Percentiles rank a stretch among this genome's conserved stretches.
Conservation (phyloP, 1,140 invertebrate species). For the Drosophila lacertosa region DNA sequence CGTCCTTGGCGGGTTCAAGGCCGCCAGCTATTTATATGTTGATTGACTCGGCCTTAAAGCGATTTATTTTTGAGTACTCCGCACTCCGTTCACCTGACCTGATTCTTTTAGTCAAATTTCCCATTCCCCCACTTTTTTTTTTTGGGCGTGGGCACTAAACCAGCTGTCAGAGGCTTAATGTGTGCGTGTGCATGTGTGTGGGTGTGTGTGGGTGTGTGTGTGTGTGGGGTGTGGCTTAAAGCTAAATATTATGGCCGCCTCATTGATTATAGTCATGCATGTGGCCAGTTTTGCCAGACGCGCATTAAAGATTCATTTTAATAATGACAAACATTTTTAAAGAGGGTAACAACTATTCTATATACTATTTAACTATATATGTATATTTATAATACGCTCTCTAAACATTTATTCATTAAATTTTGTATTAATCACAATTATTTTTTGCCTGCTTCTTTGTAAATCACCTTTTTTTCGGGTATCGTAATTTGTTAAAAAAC, state of each 20-base stretch:
- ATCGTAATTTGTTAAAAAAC: neutral
- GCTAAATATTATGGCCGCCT: constrained; percentile 32
- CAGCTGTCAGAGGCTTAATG: constrained; percentile 20
- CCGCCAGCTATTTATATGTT: constrained; percentile 44
- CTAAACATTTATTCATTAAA: constrained; percentile 1
- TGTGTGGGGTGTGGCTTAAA: constrained; percentile 12
- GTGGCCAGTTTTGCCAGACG: constrained; percentile 12
- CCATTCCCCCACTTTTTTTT: neutral
- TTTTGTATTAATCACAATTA: neutral
- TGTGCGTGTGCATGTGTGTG: neutral
- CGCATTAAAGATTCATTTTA: constrained; percentile 5
- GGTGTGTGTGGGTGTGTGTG: constrained; percentile 4
- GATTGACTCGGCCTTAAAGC: constrained; percentile 55
- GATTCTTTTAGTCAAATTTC: neutral
- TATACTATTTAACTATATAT: too few species aligned
- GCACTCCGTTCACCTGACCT: constrained; percentile 2
- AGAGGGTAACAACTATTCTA: too few species aligned
- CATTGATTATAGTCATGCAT: constrained; percentile 25
- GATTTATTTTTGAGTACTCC: constrained; percentile 41
- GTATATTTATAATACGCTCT: too few species aligned
- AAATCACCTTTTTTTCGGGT: neutral
- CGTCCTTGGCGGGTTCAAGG: constrained; percentile 56
- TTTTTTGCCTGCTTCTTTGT: neutral
- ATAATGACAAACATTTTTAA: too few species aligned
- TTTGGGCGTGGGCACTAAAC: constrained; percentile 10